Conservation (phyloP, 1,140 invertebrate genomes). For the Zaprionus taronus region DNA sequence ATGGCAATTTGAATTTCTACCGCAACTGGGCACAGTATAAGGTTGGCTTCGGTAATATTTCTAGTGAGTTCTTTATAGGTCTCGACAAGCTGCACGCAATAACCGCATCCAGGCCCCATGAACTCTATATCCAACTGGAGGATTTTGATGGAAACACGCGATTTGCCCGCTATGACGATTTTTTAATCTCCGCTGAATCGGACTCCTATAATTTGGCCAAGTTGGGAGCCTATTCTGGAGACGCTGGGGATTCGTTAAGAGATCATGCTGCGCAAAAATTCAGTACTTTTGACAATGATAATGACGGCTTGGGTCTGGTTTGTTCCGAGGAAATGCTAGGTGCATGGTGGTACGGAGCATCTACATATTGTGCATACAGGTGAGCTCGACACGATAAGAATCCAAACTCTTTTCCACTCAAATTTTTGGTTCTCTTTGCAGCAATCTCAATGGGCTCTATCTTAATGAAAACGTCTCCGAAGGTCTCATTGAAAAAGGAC, state of each 20-base stretch:
- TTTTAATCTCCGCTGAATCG: background rate
- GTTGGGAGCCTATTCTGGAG: conserved; percentile 17
- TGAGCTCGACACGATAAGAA: background rate
- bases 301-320: background rate
- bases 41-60: conserved; percentile 19
- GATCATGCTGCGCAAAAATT: background rate
- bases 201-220: conserved; percentile 1
- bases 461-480: background rate
- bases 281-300: conserved; percentile 14
- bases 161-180: conserved; percentile 11
- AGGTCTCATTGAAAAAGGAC: background rate
- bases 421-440: background rate
- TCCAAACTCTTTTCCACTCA: background rate
- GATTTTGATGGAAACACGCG: conserved; percentile 10
- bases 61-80: conserved; percentile 26
- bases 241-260: conserved; percentile 12
- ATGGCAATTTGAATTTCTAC: conserved; percentile 13
- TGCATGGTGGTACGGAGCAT: conserved; percentile 7
- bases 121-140: conserved; percentile 13
- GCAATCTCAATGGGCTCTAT: conserved; percentile 13
- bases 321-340: conserved; percentile 2
- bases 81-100: conserved; percentile 23
- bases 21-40: conserved; percentile 24
- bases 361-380: background rate
- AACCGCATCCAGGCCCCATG: conserved; percentile 2